A percentile compares a stretch with the other conserved stretches of the same genome.
These are phyloP conservation scores for Distichodus sexfasciatus DNA, from an alignment of 2,797 vertebrate genomes.

Conservation along the genomic window DNA sequence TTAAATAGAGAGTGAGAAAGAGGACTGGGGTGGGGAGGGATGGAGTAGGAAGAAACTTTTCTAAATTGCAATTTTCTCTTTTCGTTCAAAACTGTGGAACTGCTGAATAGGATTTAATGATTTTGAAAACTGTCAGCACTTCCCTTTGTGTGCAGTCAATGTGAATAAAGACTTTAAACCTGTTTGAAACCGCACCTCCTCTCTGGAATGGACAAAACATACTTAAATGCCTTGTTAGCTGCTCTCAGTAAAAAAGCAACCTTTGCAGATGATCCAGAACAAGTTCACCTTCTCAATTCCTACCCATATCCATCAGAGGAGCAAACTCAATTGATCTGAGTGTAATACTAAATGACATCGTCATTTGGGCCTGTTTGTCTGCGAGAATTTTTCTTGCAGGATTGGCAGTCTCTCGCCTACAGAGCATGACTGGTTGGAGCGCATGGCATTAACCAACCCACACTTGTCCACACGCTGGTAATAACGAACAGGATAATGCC, in stretches of 20 bases:
- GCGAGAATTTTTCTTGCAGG: slow-evolving; percentile 59
- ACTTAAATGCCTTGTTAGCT: slow-evolving; percentile 70
- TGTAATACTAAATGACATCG: background rate
- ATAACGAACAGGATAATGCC: slow-evolving; percentile 56
- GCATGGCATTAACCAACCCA: slow-evolving; percentile 57
- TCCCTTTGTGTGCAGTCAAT: slow-evolving; percentile 67
- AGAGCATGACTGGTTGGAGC: slow-evolving; percentile 55
- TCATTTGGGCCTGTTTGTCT: slow-evolving; percentile 14
- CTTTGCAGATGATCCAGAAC: slow-evolving; percentile 8
- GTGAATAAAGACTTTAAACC: slow-evolving; percentile 68
- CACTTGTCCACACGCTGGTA: slow-evolving; percentile 40
- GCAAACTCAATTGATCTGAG: slow-evolving; percentile 3
- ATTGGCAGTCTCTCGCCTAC: slow-evolving; percentile 56
- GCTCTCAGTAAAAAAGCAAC: slow-evolving; percentile 35
- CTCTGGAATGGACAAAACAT: slow-evolving; percentile 52
- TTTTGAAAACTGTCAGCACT: slow-evolving; percentile 70
- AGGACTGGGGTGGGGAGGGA: too few relatives aligned
- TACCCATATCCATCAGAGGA: background rate
- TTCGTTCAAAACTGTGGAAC: slow-evolving; percentile 53
- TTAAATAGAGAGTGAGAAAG: background rate
- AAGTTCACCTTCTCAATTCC: slow-evolving; percentile 14
- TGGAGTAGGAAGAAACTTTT: background rate
- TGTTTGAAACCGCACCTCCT: slow-evolving; percentile 54
- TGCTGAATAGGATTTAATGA: slow-evolving; percentile 69
- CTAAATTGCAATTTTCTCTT: slow-evolving; percentile 57